These are phyloP conservation scores for Beroe ovata DNA, from an alignment of 37 sponge, comb jelly and placozoan genomes.

Conservation along the genomic window DNA sequence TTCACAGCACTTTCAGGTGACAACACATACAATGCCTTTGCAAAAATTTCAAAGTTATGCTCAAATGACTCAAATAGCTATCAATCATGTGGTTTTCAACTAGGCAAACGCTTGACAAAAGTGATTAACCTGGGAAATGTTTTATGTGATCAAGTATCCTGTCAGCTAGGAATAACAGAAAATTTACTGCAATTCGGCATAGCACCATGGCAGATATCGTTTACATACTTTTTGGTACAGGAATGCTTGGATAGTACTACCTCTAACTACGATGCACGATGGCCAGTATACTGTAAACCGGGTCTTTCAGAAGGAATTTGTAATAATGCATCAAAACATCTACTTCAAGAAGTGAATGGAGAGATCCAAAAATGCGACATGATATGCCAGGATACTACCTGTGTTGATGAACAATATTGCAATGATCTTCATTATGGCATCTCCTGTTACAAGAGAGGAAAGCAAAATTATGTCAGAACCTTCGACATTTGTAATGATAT, in stretches of 20 bases:
- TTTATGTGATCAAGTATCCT: not conserved
- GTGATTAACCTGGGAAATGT: not conserved
- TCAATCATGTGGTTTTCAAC: not conserved
- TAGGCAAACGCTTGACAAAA: not conserved
- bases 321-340: too few relatives aligned
- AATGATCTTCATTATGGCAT: not conserved
- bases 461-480: not conserved
- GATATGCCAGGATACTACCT: not conserved
- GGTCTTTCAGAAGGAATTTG: not conserved
- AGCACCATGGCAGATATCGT: not conserved
- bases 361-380: not conserved
- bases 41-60: not conserved
- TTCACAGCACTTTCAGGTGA: not conserved
- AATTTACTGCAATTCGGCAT: too few relatives aligned
- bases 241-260: too few relatives aligned
- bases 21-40: not conserved
- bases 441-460: not conserved
- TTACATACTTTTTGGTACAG: too few relatives aligned
- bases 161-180: too few relatives aligned
- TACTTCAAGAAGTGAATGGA: too few relatives aligned
- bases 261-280: too few relatives aligned
- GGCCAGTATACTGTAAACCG: not conserved
- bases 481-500: not conserved
- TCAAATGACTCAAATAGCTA: not conserved
- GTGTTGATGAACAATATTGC: not conserved